Evolutionary conservation across 1,140 invertebrate genomes (phyloP).

Genomic region (Globodera ellingtonae): DNA sequence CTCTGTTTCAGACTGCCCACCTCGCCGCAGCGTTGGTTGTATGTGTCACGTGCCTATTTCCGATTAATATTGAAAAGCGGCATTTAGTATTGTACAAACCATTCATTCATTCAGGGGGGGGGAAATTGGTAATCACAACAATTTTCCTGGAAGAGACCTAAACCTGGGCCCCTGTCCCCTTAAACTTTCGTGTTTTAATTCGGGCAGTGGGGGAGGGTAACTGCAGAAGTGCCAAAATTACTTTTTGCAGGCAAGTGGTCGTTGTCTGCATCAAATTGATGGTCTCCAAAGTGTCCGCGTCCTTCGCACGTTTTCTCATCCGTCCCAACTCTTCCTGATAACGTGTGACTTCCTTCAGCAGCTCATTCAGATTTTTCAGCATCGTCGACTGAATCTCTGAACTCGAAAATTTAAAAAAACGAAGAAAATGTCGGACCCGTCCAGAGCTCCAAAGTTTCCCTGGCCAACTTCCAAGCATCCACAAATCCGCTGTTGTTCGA

Average conservation of each 20-base stretch:
- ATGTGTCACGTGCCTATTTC: slow-evolving; percentile 62
- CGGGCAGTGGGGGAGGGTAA: too few species aligned
- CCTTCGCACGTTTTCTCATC: slow-evolving; percentile 57
- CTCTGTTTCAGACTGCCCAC: slow-evolving; percentile 52
- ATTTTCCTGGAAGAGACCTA: too few species aligned
- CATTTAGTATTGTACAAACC: too few species aligned
- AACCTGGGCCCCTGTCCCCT: too few species aligned
- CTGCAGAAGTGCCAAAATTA: slow-evolving; percentile 4
- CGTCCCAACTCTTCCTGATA: slow-evolving; percentile 58
- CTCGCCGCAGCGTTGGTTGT: slow-evolving; percentile 55
- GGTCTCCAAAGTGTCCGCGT: slow-evolving; percentile 59
- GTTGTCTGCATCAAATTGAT: slow-evolving; percentile 65
- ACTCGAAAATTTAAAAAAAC: not conserved
- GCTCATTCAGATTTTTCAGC: slow-evolving; percentile 55
- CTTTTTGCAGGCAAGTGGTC: slow-evolving; percentile 65
- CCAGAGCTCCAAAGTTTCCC: slow-evolving; percentile 60
- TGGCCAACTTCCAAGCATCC: slow-evolving; percentile 61
- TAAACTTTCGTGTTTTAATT: too few species aligned
- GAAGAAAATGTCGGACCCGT: slow-evolving; percentile 18
- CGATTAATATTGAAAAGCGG: slow-evolving; percentile 2
- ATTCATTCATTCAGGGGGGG: too few species aligned
- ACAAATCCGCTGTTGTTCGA: slow-evolving; percentile 51
- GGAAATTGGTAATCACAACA: too few species aligned
- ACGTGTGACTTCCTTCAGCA: slow-evolving; percentile 49
- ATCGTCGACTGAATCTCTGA: slow-evolving; percentile 55